Conservation (phyloP, 2,113 vertebrate genomes). For the Cisticola juncidis region DNA sequence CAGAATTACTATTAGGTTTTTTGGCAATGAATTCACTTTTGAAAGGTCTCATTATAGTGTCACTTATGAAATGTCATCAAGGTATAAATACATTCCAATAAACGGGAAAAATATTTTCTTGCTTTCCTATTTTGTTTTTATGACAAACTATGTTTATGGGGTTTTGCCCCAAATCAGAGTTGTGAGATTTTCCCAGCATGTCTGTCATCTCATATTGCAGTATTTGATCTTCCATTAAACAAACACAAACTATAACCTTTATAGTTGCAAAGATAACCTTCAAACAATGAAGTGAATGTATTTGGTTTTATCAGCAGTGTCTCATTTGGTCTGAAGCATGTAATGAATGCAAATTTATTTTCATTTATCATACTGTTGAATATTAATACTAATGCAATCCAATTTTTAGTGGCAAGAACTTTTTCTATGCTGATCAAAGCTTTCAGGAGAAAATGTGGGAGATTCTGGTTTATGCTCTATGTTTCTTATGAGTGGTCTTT, state of each 20-base stretch:
- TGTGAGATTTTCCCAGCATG: not conserved
- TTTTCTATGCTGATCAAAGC: not conserved
- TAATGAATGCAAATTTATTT: slow-evolving; percentile 21
- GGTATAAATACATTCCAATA: not conserved
- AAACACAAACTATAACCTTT: slow-evolving; percentile 26
- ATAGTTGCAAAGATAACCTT: slow-evolving; percentile 37
- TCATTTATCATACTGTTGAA: slow-evolving; percentile 11
- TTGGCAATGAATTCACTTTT: not conserved
- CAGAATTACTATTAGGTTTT: not conserved
- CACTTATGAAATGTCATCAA: not conserved
- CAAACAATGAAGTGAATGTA: slow-evolving; percentile 2
- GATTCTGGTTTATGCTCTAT: not conserved
- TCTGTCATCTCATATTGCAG: not conserved
- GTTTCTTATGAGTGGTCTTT: not conserved
- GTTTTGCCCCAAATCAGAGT: not conserved
- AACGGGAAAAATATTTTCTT: not conserved
- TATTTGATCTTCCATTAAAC: not conserved
- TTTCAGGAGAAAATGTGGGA: not conserved
- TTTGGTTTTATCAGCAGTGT: slow-evolving; percentile 14
- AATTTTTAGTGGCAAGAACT: not conserved
- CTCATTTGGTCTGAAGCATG: slow-evolving; percentile 4
- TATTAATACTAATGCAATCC: slow-evolving; percentile 20
- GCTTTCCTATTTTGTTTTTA: not conserved
- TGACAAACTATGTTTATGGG: not conserved
- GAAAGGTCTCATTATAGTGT: not conserved